Evolutionary conservation across 2,113 vertebrate species (phyloP).

Genomic region (Arothron firmamentum): DNA sequence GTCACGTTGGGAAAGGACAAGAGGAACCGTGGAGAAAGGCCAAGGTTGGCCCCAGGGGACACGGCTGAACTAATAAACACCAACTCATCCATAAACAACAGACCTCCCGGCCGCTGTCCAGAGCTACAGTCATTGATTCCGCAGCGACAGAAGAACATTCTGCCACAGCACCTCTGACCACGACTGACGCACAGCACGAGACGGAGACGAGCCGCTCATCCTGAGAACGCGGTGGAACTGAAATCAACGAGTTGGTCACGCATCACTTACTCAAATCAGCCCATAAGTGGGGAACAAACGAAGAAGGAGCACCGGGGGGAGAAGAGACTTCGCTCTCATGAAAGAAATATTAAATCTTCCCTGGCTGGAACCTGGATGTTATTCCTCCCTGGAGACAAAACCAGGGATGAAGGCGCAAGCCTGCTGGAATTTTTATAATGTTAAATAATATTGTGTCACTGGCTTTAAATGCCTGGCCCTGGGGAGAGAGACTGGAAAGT

Average conservation of each 20-base stretch:
- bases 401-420: constrained; percentile 63
- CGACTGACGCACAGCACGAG: constrained; percentile 46
- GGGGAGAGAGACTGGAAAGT: constrained; percentile 49
- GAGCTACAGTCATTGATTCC: constrained; percentile 45
- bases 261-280: constrained; percentile 37
- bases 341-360: constrained; percentile 70
- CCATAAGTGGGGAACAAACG: constrained; percentile 33
- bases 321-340: constrained; percentile 45
- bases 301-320: constrained; percentile 38
- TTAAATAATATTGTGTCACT: constrained; percentile 77
- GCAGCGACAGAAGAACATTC: constrained; percentile 45
- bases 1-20: constrained; percentile 32
- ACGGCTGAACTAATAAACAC: constrained; percentile 60
- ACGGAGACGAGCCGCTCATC: constrained; percentile 55
- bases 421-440: constrained; percentile 69
- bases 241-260: constrained; percentile 42
- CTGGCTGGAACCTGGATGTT: constrained; percentile 56
- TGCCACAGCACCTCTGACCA: constrained; percentile 44
- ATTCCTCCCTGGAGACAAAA: constrained; percentile 65
- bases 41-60: constrained; percentile 42
- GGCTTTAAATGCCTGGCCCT: constrained; percentile 56
- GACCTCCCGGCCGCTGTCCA: constrained; percentile 47
- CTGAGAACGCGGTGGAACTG: constrained; percentile 31
- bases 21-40: constrained; percentile 33
- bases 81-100: constrained; percentile 61